A percentile compares a stretch with the other conserved stretches of the same genome.
Evolutionary conservation across 1,140 invertebrate species (phyloP).

Genomic region (Apis dorsata): DNA sequence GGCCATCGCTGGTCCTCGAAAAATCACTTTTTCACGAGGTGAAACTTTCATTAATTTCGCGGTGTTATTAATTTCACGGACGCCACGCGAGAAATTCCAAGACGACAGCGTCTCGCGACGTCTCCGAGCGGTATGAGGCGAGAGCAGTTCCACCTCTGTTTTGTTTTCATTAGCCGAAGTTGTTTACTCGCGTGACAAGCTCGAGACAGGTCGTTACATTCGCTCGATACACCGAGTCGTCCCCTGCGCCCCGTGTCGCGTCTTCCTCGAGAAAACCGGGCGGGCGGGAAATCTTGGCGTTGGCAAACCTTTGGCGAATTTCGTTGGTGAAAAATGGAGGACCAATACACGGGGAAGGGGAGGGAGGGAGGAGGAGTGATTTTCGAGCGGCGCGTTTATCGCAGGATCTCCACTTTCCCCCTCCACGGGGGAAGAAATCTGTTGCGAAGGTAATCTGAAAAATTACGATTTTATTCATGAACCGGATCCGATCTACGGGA

Average conservation of each 20-base stretch:
- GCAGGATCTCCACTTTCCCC: conserved; percentile 9
- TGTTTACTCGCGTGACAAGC: conserved; percentile 64
- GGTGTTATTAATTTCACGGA: conserved; percentile 39
- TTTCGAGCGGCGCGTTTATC: conserved; percentile 45
- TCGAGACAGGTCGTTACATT: conserved; percentile 52
- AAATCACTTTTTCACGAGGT: not conserved
- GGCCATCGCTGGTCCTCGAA: no score
- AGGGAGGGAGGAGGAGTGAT: not conserved
- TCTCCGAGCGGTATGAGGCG: not conserved
- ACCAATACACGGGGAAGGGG: not conserved
- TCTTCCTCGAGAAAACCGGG: conserved; percentile 15
- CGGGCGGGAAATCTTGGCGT: no score
- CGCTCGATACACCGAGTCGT: conserved; percentile 43
- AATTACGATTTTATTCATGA: conserved; percentile 68
- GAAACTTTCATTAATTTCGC: not conserved
- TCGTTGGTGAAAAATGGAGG: conserved; percentile 30
- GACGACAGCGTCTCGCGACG: not conserved
- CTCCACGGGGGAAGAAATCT: conserved; percentile 13
- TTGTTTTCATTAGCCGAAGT: conserved; percentile 65
- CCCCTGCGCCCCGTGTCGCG: conserved; percentile 2
- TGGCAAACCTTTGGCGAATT: not conserved
- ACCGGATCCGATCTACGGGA: conserved; percentile 46
- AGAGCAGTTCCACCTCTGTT: conserved; percentile 44
- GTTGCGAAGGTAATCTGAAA: conserved; percentile 58
- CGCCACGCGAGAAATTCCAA: not conserved